Evolutionary conservation across 2,888 invertebrate species (phyloP).

Genomic region (Sepiola atlantica): DNA sequence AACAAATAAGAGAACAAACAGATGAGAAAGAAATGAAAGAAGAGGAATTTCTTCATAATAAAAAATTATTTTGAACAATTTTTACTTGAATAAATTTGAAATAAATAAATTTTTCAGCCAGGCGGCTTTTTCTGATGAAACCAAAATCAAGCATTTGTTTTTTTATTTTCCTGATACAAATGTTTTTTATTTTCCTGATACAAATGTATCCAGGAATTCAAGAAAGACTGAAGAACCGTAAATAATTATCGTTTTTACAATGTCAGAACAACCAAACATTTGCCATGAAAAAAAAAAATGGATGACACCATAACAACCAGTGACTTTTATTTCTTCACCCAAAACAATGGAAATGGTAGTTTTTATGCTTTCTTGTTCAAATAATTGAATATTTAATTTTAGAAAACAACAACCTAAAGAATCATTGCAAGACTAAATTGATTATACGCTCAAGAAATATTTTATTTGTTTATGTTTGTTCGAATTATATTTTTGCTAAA

Average conservation of each 20-base stretch:
- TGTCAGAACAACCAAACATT: neutral
- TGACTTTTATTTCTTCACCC: neutral
- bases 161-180: neutral
- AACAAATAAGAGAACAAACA: neutral
- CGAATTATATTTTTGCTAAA: neutral
- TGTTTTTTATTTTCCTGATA: neutral
- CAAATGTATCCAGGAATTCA: neutral
- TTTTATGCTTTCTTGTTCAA: neutral
- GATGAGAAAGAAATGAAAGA: neutral
- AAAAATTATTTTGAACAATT: neutral
- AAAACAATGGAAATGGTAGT: neutral
- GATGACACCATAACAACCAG: neutral
- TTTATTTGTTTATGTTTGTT: neutral
- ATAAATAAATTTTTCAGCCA: neutral
- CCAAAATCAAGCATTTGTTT: neutral
- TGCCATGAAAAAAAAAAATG: neutral
- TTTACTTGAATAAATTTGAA: neutral
- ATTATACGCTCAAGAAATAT: neutral
- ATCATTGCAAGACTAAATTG: conserved; percentile 14
- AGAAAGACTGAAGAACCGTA: neutral
- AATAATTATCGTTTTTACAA: neutral
- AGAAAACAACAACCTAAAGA: neutral
- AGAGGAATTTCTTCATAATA: neutral
- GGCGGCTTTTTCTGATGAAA: neutral
- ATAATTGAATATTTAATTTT: neutral